Percentiles rank a stretch among this genome's conserved stretches.
These are phyloP conservation scores for Mayetiola destructor DNA, from an alignment of 2,888 invertebrate species.

Conservation along the genomic window DNA sequence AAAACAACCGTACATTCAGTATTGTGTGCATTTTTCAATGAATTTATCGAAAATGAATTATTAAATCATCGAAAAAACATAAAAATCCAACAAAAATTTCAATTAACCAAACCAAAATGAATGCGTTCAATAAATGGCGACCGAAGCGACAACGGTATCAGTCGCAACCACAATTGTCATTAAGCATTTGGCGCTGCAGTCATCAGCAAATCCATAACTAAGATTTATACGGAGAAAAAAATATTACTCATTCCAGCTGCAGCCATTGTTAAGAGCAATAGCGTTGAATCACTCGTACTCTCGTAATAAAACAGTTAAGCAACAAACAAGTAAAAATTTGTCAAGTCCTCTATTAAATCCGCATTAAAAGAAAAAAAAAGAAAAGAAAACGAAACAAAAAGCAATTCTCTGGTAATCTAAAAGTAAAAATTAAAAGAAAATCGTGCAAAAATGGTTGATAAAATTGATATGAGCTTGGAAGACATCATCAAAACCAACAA, in stretches of 20 bases:
- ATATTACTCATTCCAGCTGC: constrained; percentile 1
- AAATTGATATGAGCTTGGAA: constrained; percentile 94
- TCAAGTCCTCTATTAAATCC: neutral
- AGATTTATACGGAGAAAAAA: neutral
- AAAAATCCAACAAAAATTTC: neutral
- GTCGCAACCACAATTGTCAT: neutral
- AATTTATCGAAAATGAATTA: neutral
- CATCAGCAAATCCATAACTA: too few species aligned
- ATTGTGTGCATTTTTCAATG: neutral
- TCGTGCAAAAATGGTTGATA: constrained; percentile 62
- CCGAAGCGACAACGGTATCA: neutral
- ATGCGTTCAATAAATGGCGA: neutral
- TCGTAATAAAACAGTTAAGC: too few species aligned
- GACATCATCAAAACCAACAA: constrained; percentile 86
- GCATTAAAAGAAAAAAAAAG: too few species aligned
- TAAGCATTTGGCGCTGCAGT: neutral
- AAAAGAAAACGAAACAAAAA: too few species aligned
- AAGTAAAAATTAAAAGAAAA: neutral
- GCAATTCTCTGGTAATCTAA: constrained; percentile 18
- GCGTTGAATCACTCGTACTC: neutral
- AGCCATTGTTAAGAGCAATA: constrained; percentile 1
- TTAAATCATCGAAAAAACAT: neutral
- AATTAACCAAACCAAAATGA: too few species aligned
- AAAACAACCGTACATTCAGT: too few species aligned
- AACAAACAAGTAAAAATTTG: neutral